Conservation (phyloP, 92 coral and sea anemone species). For the Pocillopora grandis region DNA sequence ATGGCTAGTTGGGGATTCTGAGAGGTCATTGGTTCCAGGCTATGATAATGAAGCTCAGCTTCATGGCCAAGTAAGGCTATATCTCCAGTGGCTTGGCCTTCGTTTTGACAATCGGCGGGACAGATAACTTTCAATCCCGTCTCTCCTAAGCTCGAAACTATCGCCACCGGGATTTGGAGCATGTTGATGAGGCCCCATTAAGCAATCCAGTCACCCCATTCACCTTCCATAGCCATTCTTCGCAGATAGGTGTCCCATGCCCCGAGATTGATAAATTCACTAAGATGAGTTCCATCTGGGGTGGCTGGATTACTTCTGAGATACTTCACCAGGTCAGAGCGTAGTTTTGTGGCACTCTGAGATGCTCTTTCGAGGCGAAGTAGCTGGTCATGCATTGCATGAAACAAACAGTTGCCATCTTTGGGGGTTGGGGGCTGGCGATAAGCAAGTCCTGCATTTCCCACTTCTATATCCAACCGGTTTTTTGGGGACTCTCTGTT, state of each 20-base stretch:
- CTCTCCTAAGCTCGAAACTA: constrained; percentile 10
- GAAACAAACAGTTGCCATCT: constrained; percentile 37
- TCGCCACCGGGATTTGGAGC: not conserved
- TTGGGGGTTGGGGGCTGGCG: constrained; percentile 45
- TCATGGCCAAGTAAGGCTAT: constrained; percentile 8
- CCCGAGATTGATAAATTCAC: not conserved
- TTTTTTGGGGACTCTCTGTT: not conserved
- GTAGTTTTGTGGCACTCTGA: not conserved
- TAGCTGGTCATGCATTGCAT: constrained; percentile 36
- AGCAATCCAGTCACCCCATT: constrained; percentile 13
- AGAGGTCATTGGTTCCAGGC: no score
- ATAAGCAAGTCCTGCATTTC: constrained; percentile 29
- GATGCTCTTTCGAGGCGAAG: not conserved
- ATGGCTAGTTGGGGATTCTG: not conserved
- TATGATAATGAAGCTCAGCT: not conserved
- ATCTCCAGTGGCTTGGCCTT: not conserved
- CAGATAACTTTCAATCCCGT: not conserved
- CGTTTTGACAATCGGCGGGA: not conserved
- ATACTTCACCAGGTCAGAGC: not conserved
- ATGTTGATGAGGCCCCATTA: not conserved
- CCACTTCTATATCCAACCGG: constrained; percentile 16
- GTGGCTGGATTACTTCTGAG: constrained; percentile 15
- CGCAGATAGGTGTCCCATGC: constrained; percentile 13
- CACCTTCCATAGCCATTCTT: constrained; percentile 14
- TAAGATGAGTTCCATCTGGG: constrained; percentile 2